phyloP scores from a whole-genome alignment of 1,140 invertebrate species.

The Drosophila auraria region DNA sequence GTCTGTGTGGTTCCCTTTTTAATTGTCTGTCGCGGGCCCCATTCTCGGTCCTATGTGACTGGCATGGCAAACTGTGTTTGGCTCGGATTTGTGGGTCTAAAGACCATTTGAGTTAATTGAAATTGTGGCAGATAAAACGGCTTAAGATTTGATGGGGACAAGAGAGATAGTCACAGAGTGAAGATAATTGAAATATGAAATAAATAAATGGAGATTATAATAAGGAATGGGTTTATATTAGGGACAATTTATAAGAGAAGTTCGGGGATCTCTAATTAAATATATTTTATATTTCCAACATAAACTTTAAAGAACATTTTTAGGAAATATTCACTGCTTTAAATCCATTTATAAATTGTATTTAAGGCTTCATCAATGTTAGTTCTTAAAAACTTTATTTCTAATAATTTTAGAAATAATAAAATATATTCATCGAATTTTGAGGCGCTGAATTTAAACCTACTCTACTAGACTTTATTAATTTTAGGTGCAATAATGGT shows the following conservation, averaged over 20 bases:
- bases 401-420: too few species aligned
- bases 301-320: background rate
- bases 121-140: constrained; percentile 46
- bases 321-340: too few species aligned
- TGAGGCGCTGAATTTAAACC: too few species aligned
- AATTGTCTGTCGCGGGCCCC: constrained; percentile 48
- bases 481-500: background rate
- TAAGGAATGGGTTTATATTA: background rate
- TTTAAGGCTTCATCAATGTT: background rate
- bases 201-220: constrained; percentile 3
- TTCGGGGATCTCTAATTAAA: background rate
- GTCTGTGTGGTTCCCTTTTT: constrained; percentile 57
- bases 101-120: constrained; percentile 67
- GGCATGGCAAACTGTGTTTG: constrained; percentile 50
- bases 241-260: background rate
- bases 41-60: constrained; percentile 43
- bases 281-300: background rate
- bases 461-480: too few species aligned
- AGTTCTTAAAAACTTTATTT: too few species aligned
- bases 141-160: constrained; percentile 32
- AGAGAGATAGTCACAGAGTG: constrained; percentile 5
- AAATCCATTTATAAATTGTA: background rate
- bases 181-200: constrained; percentile 32
- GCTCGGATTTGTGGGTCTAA: constrained; percentile 19
- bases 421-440: too few species aligned